Base-by-base conservation (phyloP, 2,888 invertebrate genomes). In the Chrysomela aeneicollis region DNA sequence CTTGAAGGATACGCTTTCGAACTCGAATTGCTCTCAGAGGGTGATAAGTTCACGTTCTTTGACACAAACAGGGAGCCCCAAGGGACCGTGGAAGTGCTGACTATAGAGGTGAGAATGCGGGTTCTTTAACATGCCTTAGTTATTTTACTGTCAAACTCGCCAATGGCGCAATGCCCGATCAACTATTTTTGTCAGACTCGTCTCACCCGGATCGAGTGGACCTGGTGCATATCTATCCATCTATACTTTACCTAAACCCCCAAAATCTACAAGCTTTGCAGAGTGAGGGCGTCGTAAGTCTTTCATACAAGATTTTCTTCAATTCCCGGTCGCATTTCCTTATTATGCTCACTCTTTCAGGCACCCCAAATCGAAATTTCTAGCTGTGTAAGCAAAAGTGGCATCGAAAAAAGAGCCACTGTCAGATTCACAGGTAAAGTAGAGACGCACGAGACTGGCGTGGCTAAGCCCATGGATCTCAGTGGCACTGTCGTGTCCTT, bases 1-100 rank as follows among this genome's bases (percentile, higher is more conserved):
- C 88, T 88, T 1, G 89, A 89, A 79, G 92, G 92, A 55, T 92
- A 88, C 78, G 89, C 88, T 32, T 92, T 92, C 80, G 89, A 90
- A 78, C 82, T 90, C 66, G 89, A 89, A 76, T 87, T 89, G 0
- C 85, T 91, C 5, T 87, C 88, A 12, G 83, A 87, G 61, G 90
- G 90, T 17, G 90, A 91, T 73, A 89, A 89, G 78, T 92, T 91
- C 75, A 89, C 89, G n/a, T 86, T 91, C 61, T 88, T 87, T 73
- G 89, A 90, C 78, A 86, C 87, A 26, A 88, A 88, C 74, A 87
- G 87, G 73, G 87, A 88, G 73, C 85, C 88, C n/a, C 88, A 89
- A 74, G 91, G 89, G 54, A 88, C 86, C 15, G 80, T 89, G 68
- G 89, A 90, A 85, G 86, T 90, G 26, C 84, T 89, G 26, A 86